Evolutionary conservation across 1,140 invertebrate genomes (phyloP).

Genomic region (Oryzaephilus surinamensis): DNA sequence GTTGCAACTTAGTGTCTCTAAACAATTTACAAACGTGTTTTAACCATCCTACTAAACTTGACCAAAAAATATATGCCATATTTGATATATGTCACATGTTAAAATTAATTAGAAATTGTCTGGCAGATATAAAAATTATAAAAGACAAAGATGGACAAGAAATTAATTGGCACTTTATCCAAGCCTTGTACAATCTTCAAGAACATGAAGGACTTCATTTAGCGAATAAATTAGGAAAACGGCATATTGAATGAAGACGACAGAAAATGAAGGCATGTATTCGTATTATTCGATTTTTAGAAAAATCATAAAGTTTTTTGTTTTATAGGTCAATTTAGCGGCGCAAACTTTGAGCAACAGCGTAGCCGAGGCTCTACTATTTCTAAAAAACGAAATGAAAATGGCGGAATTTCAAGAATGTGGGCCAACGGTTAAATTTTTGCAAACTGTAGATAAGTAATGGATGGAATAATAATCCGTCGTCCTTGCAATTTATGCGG

Average conservation of each 20-base stretch:
- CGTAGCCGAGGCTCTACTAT: constrained; percentile 20
- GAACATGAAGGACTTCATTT: constrained; percentile 26
- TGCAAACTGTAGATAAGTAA: constrained; percentile 21
- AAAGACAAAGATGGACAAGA: constrained; percentile 16
- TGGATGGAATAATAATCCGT: too few species aligned
- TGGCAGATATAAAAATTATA: constrained; percentile 20
- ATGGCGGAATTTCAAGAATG: constrained; percentile 18
- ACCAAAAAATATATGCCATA: constrained; percentile 13
- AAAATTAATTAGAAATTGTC: constrained; percentile 23
- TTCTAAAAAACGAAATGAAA: constrained; percentile 15
- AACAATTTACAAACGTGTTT: neutral
- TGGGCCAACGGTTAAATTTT: constrained; percentile 20
- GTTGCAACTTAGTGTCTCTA: neutral
- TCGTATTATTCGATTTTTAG: too few species aligned
- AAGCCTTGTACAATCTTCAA: constrained; percentile 25
- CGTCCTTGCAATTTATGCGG: too few species aligned
- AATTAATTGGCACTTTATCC: constrained; percentile 23
- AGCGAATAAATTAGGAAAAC: constrained; percentile 24
- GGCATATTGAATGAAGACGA: constrained; percentile 27
- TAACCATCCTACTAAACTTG: too few species aligned
- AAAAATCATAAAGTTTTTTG: too few species aligned
- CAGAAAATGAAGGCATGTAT: constrained; percentile 34
- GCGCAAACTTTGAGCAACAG: too few species aligned
- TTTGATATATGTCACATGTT: constrained; percentile 20
- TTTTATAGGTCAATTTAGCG: too few species aligned